Evolutionary conservation across 2,888 invertebrate genomes (phyloP), one percentile per base, ranked within the genome.

Genomic region (Cheilosia urbana): DNA sequence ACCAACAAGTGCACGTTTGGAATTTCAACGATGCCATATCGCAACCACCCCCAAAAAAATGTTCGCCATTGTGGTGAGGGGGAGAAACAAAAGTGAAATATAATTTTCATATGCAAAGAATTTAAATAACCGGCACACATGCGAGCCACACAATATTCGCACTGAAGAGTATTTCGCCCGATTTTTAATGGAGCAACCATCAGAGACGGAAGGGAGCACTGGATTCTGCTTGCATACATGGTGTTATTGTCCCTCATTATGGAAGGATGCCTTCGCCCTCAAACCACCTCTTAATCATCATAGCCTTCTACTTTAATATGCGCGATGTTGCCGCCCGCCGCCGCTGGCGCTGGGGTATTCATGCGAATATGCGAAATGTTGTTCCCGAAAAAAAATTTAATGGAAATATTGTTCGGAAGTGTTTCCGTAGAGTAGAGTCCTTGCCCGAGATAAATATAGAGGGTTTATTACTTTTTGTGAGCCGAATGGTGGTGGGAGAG

Each of bases 331-430:
- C 51, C 63, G 42, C 58, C 30, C n/a, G 55, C 55, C 15, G 53
- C 63, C 51, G 27, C 19, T 40, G 17, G 69, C 51, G 27, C 19
- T 40, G 17, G 69, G 57, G 63, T 69, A 76, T 69, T 80, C 84
- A 84, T 66, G 71, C 71, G 71, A 84, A 71, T 80, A 71, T 80
- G 51, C 69, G 65, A 75, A 84, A 84, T 71, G 45, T 55, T 75
- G 75, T 71, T 58, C 53, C 58, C 80, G 53, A 79, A 79, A 80
- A 72, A 81, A 76, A 72, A 78, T 73, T 83, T 72, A 80, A 84
- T 84, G 78, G 57, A 58, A 84, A 80, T 80, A 71, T 69, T 84
- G 69, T 76, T 84, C 66, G 75, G 42, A 76, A 84, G 80, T 71
- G 80, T 60, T 84, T 84, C 84, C 73, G 84, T 75, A n/a, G 55